A percentile compares a stretch with the other conserved stretches of the same genome.
These are phyloP conservation scores for Heliconius congener DNA, from an alignment of 1,140 invertebrate genomes.

Conservation along the genomic window DNA sequence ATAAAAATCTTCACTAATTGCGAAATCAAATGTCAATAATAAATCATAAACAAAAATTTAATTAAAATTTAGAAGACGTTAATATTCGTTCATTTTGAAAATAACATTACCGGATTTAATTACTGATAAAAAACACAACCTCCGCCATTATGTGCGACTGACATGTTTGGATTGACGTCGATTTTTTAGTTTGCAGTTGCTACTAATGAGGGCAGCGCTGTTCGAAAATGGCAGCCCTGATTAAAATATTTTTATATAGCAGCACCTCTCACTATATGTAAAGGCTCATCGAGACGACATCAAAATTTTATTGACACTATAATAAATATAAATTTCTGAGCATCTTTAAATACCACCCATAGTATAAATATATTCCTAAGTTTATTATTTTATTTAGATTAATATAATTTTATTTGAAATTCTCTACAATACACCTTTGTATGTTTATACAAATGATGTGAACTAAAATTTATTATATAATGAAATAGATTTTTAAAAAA, in stretches of 20 bases:
- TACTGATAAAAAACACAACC: slow-evolving; percentile 63
- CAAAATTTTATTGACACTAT: background rate
- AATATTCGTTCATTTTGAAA: slow-evolving; percentile 45
- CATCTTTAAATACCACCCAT: too few species aligned
- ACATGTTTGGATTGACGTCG: slow-evolving; percentile 74
- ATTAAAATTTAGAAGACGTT: slow-evolving; percentile 19
- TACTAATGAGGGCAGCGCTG: slow-evolving; percentile 51
- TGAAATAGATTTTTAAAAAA: too few species aligned
- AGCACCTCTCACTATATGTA: background rate
- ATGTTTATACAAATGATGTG: too few species aligned
- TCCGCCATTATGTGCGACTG: slow-evolving; percentile 74
- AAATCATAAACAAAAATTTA: slow-evolving; percentile 20
- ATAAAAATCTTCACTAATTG: slow-evolving; percentile 31
- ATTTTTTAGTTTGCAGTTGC: slow-evolving; percentile 59
- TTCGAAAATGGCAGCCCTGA: background rate
- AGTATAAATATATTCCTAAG: too few species aligned
- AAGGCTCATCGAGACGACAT: background rate
- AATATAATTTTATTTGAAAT: too few species aligned
- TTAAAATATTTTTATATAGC: background rate
- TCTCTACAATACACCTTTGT: too few species aligned
- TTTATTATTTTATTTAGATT: too few species aligned
- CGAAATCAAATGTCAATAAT: slow-evolving; percentile 29
- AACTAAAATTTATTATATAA: too few species aligned
- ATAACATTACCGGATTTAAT: slow-evolving; percentile 58
- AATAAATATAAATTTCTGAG: too few species aligned